phyloP scores from a whole-genome alignment of 2,113 vertebrate genomes.

The Vidua macroura region DNA sequence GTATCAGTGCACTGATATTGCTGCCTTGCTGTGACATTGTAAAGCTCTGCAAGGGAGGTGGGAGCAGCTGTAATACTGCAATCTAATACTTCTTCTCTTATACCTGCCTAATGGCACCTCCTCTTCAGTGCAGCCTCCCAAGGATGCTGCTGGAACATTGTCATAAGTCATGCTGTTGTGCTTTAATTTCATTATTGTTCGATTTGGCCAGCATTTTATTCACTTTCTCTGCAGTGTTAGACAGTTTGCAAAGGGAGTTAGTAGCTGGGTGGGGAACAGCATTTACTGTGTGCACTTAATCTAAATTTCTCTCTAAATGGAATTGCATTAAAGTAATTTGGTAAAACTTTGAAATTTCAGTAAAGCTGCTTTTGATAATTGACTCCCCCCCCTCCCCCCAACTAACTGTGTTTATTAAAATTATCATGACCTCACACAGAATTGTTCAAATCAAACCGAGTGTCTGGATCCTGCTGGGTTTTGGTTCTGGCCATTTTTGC shows the following conservation, averaged over 20 bases:
- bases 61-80: not conserved
- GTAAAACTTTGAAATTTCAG: slow-evolving; percentile 1
- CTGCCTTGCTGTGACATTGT: not conserved
- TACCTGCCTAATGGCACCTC: not conserved
- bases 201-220: not conserved
- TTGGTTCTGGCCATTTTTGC: not conserved
- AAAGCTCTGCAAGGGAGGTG: not conserved
- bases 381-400: too few relatives aligned
- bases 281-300: not conserved
- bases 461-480: not conserved
- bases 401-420: not conserved
- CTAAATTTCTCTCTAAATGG: not conserved
- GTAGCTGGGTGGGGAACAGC: not conserved
- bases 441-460: not conserved
- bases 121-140: not conserved
- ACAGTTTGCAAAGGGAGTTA: not conserved
- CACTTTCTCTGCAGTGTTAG: not conserved
- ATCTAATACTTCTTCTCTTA: not conserved
- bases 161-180: not conserved
- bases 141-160: not conserved
- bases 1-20: not conserved
- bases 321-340: not conserved
- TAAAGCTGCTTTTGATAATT: not conserved
- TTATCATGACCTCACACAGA: not conserved
- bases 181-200: slow-evolving; percentile 30